phyloP scores from a whole-genome alignment of 2,888 invertebrate genomes.

The Caenorhabditis sp. region DNA sequence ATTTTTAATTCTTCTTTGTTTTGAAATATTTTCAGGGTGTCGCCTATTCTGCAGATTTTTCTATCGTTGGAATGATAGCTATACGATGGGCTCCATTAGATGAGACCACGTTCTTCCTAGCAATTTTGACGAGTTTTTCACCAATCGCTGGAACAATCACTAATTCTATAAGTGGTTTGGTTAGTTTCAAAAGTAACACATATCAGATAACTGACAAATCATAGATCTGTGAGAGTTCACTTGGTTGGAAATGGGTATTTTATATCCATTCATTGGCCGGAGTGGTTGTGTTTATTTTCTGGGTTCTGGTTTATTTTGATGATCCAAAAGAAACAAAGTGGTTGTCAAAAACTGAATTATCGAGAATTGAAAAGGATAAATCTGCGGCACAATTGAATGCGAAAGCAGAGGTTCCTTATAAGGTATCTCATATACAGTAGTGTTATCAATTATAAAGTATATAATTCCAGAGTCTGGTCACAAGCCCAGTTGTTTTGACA shows the following conservation, averaged over 20 bases:
- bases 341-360: constrained; percentile 44
- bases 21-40: constrained; percentile 30
- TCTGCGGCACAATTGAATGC: constrained; percentile 47
- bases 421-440: no score
- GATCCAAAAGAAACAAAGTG: constrained; percentile 39
- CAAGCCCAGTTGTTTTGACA: constrained; percentile 42
- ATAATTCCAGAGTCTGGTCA: constrained; percentile 43
- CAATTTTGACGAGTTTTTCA: constrained; percentile 60
- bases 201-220: no score
- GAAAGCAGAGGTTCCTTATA: constrained; percentile 42
- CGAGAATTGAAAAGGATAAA: constrained; percentile 48
- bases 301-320: constrained; percentile 48
- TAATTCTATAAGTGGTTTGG: constrained; percentile 55
- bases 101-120: constrained; percentile 61
- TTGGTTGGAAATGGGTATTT: constrained; percentile 42
- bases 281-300: constrained; percentile 42
- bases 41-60: constrained; percentile 51
- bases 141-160: constrained; percentile 56
- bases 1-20: no score
- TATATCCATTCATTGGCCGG: constrained; percentile 35
- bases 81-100: constrained; percentile 61
- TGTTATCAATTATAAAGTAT: neutral
- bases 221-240: constrained; percentile 27
- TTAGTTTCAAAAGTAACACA: neutral
- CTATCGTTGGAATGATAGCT: constrained; percentile 51